Evolutionary conservation across 1,140 invertebrate species (phyloP).

Genomic region (Orius laevigatus): DNA sequence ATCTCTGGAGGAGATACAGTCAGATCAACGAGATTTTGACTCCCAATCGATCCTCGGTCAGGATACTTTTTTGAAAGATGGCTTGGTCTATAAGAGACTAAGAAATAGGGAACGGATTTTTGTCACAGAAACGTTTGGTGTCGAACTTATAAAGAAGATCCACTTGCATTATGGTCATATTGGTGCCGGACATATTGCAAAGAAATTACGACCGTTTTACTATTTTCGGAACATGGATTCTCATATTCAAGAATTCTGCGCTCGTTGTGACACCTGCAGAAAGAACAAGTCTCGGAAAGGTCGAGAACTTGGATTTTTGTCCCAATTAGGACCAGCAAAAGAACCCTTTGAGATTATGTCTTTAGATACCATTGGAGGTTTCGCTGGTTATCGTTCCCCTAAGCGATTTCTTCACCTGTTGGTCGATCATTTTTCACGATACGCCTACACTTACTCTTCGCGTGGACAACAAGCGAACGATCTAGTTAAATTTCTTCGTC

Average conservation of each 20-base stretch:
- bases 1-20: no score
- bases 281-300: conserved; percentile 24
- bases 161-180: conserved; percentile 18
- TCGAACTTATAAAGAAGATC: conserved; percentile 19
- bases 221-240: conserved; percentile 17
- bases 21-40: no score
- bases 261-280: conserved; percentile 23
- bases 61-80: conserved; percentile 4
- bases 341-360: conserved; percentile 24
- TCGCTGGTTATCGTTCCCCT: conserved; percentile 18
- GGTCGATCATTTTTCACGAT: conserved; percentile 18
- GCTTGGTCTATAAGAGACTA: no score
- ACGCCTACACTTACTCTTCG: conserved; percentile 17
- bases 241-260: conserved; percentile 21
- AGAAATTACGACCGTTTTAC: conserved; percentile 18
- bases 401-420: conserved; percentile 20
- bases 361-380: conserved; percentile 21
- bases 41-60: no score
- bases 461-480: conserved; percentile 11
- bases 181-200: conserved; percentile 19
- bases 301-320: conserved; percentile 20
- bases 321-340: conserved; percentile 24
- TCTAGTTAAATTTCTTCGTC: no score
- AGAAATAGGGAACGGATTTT: conserved; percentile 21
- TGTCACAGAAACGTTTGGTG: conserved; percentile 16